Evolutionary conservation across 2,888 invertebrate species (phyloP).

Genomic region (Rhagonycha lutea): DNA sequence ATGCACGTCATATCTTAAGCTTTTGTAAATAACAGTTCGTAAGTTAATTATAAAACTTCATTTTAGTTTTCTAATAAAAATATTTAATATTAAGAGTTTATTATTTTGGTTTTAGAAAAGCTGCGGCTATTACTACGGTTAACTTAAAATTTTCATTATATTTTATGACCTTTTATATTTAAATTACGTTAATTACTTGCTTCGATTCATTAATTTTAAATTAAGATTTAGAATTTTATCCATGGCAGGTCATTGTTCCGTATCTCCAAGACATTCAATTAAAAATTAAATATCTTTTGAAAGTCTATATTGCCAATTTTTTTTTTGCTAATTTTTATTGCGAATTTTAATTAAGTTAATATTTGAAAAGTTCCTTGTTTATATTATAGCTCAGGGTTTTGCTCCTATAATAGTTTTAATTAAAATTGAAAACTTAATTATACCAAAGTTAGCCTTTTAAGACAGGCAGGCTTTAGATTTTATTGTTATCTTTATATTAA

Average conservation of each 20-base stretch:
- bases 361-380: background rate
- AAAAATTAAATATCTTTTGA: background rate
- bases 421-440: background rate
- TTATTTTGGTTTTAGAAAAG: background rate
- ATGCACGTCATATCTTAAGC: background rate
- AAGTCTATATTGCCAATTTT: background rate
- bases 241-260: background rate
- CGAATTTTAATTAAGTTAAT: background rate
- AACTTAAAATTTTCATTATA: background rate
- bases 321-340: background rate
- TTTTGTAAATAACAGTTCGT: background rate
- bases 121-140: background rate
- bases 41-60: background rate
- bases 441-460: background rate
- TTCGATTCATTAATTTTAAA: background rate
- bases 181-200: background rate
- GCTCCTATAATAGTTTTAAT: background rate
- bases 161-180: background rate
- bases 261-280: background rate
- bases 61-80: background rate
- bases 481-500: background rate
- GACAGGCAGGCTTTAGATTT: background rate
- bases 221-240: background rate
- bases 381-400: background rate
- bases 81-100: no score